Evolutionary conservation across 2,113 vertebrate genomes (phyloP).

Genomic region (Hemiscyllium ocellatum): DNA sequence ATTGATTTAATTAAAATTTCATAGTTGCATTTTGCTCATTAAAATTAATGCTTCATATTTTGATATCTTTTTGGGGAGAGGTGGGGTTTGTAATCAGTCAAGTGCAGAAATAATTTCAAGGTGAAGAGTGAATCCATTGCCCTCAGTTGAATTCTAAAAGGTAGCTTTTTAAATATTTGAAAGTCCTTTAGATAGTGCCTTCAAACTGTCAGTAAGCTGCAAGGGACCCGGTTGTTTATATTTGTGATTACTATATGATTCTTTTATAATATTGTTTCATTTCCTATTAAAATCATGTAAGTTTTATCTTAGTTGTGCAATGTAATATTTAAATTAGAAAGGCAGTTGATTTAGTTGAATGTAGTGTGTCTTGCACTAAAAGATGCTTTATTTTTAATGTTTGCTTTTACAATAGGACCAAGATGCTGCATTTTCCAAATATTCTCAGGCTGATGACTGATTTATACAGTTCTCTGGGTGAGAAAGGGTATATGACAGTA

Average conservation of each 20-base stretch:
- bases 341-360: background rate
- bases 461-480: background rate
- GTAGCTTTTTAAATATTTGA: background rate
- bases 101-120: background rate
- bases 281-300: background rate
- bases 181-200: background rate
- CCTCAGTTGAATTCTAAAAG: background rate
- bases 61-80: background rate
- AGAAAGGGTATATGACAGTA: background rate
- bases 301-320: background rate
- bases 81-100: background rate
- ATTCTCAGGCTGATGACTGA: background rate
- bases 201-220: background rate
- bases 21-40: background rate
- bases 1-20: background rate
- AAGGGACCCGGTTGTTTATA: background rate
- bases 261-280: background rate
- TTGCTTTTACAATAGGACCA: background rate
- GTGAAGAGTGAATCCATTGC: background rate
- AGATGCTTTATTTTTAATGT: background rate
- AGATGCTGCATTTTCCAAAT: background rate
- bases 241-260: background rate
- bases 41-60: background rate
- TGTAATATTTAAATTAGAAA: background rate
- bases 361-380: background rate